Percentiles rank a stretch among this genome's conserved stretches.
phyloP scores from a whole-genome alignment of 1,140 invertebrate genomes.

The Orius insidiosus region DNA sequence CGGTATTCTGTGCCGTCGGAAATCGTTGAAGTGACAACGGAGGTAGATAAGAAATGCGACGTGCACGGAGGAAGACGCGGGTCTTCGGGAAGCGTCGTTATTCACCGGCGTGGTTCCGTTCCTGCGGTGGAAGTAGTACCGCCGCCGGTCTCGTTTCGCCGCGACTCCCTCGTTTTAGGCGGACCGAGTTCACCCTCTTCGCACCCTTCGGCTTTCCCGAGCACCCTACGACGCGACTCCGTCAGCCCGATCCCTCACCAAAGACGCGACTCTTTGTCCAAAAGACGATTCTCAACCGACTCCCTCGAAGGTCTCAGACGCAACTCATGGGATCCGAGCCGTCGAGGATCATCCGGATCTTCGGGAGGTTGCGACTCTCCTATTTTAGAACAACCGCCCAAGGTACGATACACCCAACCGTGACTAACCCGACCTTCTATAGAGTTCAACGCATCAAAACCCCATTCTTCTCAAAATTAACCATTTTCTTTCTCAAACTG shows the following conservation, averaged over 20 bases:
- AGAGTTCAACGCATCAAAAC: background rate
- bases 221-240: conserved; percentile 37
- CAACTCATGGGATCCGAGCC: conserved; percentile 45
- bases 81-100: conserved; percentile 24
- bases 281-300: conserved; percentile 44
- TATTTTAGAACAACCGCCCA: conserved; percentile 24
- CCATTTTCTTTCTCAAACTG: no score
- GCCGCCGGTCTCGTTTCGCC: conserved; percentile 23
- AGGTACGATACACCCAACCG: conserved; percentile 8
- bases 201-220: conserved; percentile 48
- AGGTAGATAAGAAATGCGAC: conserved; percentile 38
- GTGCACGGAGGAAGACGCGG: conserved; percentile 45
- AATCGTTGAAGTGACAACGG: conserved; percentile 15
- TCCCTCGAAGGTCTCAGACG: conserved; percentile 46
- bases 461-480: no score
- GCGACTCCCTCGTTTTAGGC: conserved; percentile 30
- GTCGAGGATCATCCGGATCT: conserved; percentile 37
- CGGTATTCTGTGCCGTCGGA: conserved; percentile 7
- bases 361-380: conserved; percentile 34
- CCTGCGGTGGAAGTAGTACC: conserved; percentile 20
- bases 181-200: conserved; percentile 11
- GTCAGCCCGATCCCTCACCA: conserved; percentile 24
- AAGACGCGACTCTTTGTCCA: conserved; percentile 25
- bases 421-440: background rate
- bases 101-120: conserved; percentile 40